Evolutionary conservation across 2,797 vertebrate genomes (phyloP), one percentile per base, ranked within the genome.

Genomic region (Poeciliopsis paucimaculata): DNA sequence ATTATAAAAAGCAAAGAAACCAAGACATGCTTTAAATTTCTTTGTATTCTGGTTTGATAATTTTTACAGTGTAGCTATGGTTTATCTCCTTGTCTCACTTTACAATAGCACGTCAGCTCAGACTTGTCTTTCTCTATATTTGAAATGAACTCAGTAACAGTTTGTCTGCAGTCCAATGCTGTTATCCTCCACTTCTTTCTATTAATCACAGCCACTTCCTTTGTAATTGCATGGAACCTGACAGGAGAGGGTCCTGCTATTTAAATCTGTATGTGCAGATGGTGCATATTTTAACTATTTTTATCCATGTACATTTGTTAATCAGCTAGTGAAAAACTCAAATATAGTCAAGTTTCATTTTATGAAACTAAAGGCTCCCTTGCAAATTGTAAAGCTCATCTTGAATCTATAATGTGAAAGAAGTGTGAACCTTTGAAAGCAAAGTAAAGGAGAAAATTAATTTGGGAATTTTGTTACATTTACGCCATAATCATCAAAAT

Each of bases 61-160:
- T 55, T 71, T 79, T 78, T 87, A 78, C 78, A 83, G 79, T 31
- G 80, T 87, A 77, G 89, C 84, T 88, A 86, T 80, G 80, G 77
- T 77, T 90, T 86, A 91, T 90, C 89, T 87, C 62, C 64, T 85
- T 66, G 2, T 75, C 71, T 78, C 79, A 71, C 79, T 80, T 73
- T 77, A 88, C 91, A 89, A 86, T 89, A 82, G 84, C 39, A 45
- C 64, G 72, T 80, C 78, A 43, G 39, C 73, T 82, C 77, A 87
- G 83, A 87, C 88, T 83, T n/a, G 28, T 71, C 77, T 87, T 82
- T 87, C 87, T 90, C 92, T 93, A 90, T 92, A 85, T 93, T 62
- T 90, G 76, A 88, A 81, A 88, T 1, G 82, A 92, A 84, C 89
- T 81, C 64, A 70, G 83, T 78, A 84, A 86, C 85, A 88, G 84